Evolutionary conservation across 2,113 vertebrate genomes (phyloP), one percentile per base, ranked within the genome.

Genomic region (Atherinomorus stipes): DNA sequence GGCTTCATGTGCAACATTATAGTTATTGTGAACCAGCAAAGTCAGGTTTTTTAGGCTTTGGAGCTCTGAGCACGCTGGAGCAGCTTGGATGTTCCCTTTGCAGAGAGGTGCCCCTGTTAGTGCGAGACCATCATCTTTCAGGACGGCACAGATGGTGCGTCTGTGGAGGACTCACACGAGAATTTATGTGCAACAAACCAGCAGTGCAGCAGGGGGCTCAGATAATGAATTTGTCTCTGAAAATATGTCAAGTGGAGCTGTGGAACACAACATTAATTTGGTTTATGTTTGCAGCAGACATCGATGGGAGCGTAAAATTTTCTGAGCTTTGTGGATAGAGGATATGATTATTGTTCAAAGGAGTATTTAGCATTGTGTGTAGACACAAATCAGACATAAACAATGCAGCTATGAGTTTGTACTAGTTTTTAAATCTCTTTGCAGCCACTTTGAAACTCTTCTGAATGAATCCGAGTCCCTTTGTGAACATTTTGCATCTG

Each of bases 211-310:
- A 1, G 31, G 44, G 22, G 19, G 56, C 53, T 42, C 53, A 40
- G 31, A 19, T 62, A 53, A 53, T 44, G 54, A 66, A 47, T 57
- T 47, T 53, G 26, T 71, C 37, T 62, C 38, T 44, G 28, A 34
- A 71, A 31, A 52, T 45, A 53, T 31, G 38, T 44, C 58, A 62
- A 38, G 66, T n/a, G 0, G 11, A 69, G 21, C 66, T 59, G 53
- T 22, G 0, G 42, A 44, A 69, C 23, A 56, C 42, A 34, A 49
- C 40, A 19, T 69, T 25, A 31, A 44, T 42, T 67, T 67, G 42
- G 18, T 52, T 40, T 22, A 44, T 26, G 25, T 54, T 66, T 66
- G 23, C 13, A 31, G 44, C 44, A n/a, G 18, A 47, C 18, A n/a
- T 47, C 4, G 7, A 7, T 6, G 44, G 15, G 44, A 4, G 16